Base-by-base conservation (phyloP, 1,140 invertebrate species). In the Psilanteris sp. region DNA sequence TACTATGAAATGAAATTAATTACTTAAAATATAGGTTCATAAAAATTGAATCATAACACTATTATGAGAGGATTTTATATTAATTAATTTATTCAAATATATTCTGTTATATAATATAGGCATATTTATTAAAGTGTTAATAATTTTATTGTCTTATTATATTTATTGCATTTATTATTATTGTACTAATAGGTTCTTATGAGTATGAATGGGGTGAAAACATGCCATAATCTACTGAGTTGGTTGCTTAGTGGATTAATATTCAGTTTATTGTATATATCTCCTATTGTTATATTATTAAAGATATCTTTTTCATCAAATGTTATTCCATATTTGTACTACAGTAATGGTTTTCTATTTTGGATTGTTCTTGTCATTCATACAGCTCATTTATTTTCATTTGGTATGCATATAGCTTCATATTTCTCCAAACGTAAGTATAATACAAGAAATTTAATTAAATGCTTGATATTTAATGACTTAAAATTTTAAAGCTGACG, bases 121-220 rank as follows among this genome's bases (percentile, higher is more conserved):
- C n/a, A n/a, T n/a, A n/a, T n/a, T n/a, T n/a, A n/a, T n/a, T n/a
- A n/a, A n/a, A n/a, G n/a, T n/a, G n/a, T n/a, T n/a, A n/a, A n/a
- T n/a, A n/a, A n/a, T n/a, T n/a, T n/a, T n/a, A n/a, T n/a, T n/a
- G n/a, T n/a, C n/a, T n/a, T n/a, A n/a, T n/a, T n/a, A n/a, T n/a
- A n/a, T n/a, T n/a, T n/a, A n/a, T n/a, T 20, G 29, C 5, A 20
- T 5, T 22, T 9, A 8, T 57, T 44, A 18, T 20, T 36, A 46
- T 39, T 14, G n/a, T n/a, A n/a, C n/a, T n/a, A 10, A 20, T 26
- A 87, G 85, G 81, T 87, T 31, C 34, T 89, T 29, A 88, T 89
- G 87, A 68, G 81, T 16, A 85, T 88, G 70, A 89, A 88, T 64
- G 87, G 87, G 18, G 85, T 87, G 0, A 82, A 78, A 54, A 79